These are phyloP conservation scores for Germaria angustata DNA, from an alignment of 2,888 invertebrate species.

Conservation along the genomic window DNA sequence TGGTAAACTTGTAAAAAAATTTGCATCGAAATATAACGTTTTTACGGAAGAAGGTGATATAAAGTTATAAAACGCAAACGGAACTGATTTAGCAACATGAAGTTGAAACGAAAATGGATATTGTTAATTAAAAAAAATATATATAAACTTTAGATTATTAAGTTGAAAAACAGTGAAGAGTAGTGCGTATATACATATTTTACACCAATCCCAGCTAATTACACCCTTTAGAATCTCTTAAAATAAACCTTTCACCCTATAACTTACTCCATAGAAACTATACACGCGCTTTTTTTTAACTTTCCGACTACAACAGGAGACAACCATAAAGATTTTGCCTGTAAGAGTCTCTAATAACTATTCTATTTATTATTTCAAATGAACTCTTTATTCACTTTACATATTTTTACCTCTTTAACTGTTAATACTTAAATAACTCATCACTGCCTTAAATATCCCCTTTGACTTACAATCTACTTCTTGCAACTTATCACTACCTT, in stretches of 20 bases:
- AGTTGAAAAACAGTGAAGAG: slow-evolving; percentile 44
- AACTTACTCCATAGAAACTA: slow-evolving; percentile 33
- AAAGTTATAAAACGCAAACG: slow-evolving; percentile 46
- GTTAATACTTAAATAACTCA: background rate
- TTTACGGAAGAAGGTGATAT: slow-evolving; percentile 58
- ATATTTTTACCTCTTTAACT: background rate
- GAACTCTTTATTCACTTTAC: background rate
- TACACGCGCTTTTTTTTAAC: slow-evolving; percentile 32
- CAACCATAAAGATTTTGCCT: slow-evolving; percentile 47
- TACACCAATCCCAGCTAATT: background rate
- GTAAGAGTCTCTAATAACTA: background rate
- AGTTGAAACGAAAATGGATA: slow-evolving; percentile 59
- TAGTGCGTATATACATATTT: background rate
- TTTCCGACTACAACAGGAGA: slow-evolving; percentile 47
- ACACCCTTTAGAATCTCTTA: background rate
- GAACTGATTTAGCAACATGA: slow-evolving; percentile 63
- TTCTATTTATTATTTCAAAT: background rate
- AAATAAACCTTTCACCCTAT: background rate
- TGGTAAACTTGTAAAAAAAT: slow-evolving; percentile 39
- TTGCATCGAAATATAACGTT: background rate
- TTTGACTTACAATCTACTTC: background rate
- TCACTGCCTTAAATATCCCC: background rate
- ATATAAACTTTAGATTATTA: slow-evolving; percentile 60
- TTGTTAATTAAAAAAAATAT: slow-evolving; percentile 51
- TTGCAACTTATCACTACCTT: background rate